Percentiles rank a stretch among this genome's conserved stretches.
phyloP scores from a whole-genome alignment of 2,113 vertebrate species.

The Sorex fumeus region DNA sequence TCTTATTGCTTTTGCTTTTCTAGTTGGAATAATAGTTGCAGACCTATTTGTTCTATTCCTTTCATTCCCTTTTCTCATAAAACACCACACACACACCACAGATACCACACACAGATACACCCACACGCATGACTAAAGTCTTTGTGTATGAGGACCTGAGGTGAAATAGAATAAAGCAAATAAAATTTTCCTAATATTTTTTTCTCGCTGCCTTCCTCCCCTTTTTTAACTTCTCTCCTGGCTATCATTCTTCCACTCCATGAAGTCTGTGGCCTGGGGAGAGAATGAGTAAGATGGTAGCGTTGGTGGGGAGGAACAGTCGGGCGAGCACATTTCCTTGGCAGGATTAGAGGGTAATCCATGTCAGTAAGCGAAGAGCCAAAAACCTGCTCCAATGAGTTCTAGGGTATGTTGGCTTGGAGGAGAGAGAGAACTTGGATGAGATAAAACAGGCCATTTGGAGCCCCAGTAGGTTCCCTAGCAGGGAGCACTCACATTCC shows the following conservation, averaged over 20 bases:
- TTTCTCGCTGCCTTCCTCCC: background rate
- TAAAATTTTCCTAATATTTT: background rate
- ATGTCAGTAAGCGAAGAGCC: slow-evolving; percentile 30
- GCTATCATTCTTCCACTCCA: background rate
- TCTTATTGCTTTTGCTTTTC: background rate
- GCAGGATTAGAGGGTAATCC: slow-evolving; percentile 17
- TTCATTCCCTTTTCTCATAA: background rate
- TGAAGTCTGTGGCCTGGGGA: background rate
- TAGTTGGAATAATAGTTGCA: background rate
- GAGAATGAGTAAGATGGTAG: background rate
- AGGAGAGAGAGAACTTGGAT: slow-evolving; percentile 58
- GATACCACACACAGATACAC: background rate
- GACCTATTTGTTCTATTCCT: slow-evolving; percentile 27
- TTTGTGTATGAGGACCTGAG: background rate
- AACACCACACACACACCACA: background rate
- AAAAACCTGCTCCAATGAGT: slow-evolving; percentile 9
- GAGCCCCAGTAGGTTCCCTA: slow-evolving; percentile 60
- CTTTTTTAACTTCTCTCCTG: background rate
- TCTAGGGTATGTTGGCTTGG: background rate
- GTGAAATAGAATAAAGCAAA: background rate
- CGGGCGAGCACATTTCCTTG: slow-evolving; percentile 40
- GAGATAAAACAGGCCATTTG: slow-evolving; percentile 71
- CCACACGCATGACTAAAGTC: background rate
- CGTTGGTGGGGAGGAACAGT: background rate
- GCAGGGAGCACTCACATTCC: slow-evolving; percentile 61